These are phyloP conservation scores for Anastrepha obliqua DNA, from an alignment of 1,140 invertebrate species.

Conservation along the genomic window DNA sequence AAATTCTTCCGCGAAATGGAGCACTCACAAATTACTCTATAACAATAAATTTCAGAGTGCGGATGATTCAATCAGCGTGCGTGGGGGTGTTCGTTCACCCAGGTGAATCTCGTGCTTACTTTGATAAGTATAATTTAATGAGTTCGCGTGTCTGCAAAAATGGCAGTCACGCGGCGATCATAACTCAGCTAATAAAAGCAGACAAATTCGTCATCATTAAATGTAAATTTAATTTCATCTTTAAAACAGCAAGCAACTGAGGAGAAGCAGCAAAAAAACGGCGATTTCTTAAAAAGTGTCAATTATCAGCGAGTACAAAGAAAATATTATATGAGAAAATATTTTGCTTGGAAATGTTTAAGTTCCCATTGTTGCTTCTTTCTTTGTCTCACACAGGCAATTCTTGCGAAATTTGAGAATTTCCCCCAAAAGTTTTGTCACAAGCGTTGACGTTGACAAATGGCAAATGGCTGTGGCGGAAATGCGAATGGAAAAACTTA, in stretches of 20 bases:
- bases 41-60: neutral
- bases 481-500: neutral
- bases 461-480: conserved; percentile 21
- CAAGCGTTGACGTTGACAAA: conserved; percentile 1
- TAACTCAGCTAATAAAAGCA: conserved; percentile 23
- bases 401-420: conserved; percentile 30
- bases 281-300: neutral
- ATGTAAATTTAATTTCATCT: neutral
- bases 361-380: neutral
- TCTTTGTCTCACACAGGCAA: neutral
- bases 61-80: conserved; percentile 23
- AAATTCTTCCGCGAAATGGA: conserved; percentile 21
- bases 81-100: neutral
- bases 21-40: neutral
- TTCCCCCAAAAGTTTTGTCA: conserved; percentile 25
- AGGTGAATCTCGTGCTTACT: conserved; percentile 29
- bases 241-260: neutral
- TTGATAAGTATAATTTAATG: neutral
- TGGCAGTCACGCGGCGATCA: neutral
- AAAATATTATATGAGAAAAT: neutral
- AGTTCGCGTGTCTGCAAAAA: conserved; percentile 43
- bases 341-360: neutral
- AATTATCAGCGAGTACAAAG: neutral
- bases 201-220: conserved; percentile 28
- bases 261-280: too few species aligned